Conservation (phyloP, 2,113 vertebrate genomes). For the Chamaetylas fuelleborni region DNA sequence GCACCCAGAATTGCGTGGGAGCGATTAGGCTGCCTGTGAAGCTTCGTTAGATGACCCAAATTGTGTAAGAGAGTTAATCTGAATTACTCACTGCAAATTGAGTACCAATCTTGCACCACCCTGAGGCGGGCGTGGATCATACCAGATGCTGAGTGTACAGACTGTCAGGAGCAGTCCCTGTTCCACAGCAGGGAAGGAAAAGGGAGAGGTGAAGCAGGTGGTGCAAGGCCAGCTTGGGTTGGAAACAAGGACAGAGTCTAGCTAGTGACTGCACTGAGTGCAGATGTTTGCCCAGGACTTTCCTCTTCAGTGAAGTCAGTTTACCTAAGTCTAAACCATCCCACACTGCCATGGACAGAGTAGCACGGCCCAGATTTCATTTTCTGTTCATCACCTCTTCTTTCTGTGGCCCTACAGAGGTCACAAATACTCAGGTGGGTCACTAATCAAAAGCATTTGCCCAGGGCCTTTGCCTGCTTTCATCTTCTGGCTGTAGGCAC, state of each 20-base stretch:
- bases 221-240: background rate
- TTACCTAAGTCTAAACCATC: background rate
- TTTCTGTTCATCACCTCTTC: background rate
- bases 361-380: background rate
- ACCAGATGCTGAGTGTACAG: background rate
- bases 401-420: background rate
- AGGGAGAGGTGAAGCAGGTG: background rate
- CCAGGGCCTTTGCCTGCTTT: background rate
- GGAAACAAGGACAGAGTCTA: background rate
- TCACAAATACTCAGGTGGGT: background rate
- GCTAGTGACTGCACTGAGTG: background rate
- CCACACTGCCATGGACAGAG: background rate
- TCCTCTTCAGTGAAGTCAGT: background rate
- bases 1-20: background rate
- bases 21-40: background rate
- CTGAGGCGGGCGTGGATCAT: background rate
- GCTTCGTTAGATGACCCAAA: background rate
- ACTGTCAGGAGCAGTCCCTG: background rate
- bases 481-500: background rate
- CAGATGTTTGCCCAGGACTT: background rate
- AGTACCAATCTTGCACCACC: background rate
- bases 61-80: background rate
- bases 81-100: background rate
- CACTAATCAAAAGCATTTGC: background rate
- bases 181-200: background rate